Base-by-base conservation (phyloP, 2,113 vertebrate genomes). In the Heteronetta atricapilla region DNA sequence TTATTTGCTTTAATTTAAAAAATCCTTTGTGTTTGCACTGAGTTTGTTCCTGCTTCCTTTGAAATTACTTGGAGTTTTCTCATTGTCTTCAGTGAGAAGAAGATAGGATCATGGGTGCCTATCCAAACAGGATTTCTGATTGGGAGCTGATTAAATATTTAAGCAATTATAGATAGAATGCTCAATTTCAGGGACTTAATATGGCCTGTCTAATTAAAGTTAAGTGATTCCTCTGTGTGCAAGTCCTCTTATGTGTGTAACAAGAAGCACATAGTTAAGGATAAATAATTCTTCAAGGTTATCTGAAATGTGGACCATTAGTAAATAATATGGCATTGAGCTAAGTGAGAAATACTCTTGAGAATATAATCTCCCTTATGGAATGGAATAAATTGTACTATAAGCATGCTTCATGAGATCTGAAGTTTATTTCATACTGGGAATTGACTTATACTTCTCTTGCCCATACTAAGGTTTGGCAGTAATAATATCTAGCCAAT, bases 81-180 rank as follows among this genome's bases (percentile, higher is more conserved):
- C 48, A 48, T 58, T 79, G 58, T 52, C 52, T 86, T 86, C 48
- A 29, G 22, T 25, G 11, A 75, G 13, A 80, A 46, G 33, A 90
- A 88, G 29, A 78, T 15, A 94, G 21, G 38, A 93, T 66, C 18
- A 40, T 7, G 46, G 53, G 31, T 95, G 34, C 77, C 91, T 80
- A 94, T 89, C 40, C 83, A 96, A 96, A 96, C 48, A 96, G 66
- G 58, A 89, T 89, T 93, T 95, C 90, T 98, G 94, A 84, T 77
- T 95, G 93, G 94, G 91, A 96, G 70, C 76, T 91, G 89, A 96
- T 96, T 97, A 97, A 97, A 97, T 97, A 97, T 96, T 95, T 94
- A 96, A 96, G 90, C 90, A 93, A 94, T 95, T 92, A 59, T 83
- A 83, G 59, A 80, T 23, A 58, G 40, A 90, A 92, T 38, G 29